These are phyloP conservation scores for Acronicta psi DNA, from an alignment of 2,888 invertebrate genomes.

Conservation along the genomic window DNA sequence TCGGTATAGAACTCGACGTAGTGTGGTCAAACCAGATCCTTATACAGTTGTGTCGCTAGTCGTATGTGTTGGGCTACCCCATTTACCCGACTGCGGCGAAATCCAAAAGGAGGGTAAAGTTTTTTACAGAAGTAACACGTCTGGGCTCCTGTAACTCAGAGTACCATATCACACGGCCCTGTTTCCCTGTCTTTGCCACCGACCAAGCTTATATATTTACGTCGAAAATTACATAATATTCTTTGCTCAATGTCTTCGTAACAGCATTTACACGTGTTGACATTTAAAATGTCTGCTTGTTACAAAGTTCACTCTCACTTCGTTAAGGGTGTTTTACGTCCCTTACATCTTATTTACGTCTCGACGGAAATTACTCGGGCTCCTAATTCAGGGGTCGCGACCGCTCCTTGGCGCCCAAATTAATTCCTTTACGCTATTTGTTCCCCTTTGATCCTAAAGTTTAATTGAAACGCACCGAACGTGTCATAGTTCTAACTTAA, in stretches of 20 bases:
- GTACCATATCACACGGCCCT: no score
- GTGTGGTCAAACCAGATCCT: no score
- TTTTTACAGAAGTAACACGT: no score
- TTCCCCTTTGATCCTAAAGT: slow-evolving; percentile 56
- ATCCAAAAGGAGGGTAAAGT: no score
- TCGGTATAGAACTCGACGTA: no score
- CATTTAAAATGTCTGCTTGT: slow-evolving; percentile 30
- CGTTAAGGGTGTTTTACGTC: slow-evolving; percentile 35
- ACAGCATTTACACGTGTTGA: slow-evolving; percentile 26
- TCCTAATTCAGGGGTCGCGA: slow-evolving; percentile 51
- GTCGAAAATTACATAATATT: neutral
- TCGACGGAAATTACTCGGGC: slow-evolving; percentile 48
- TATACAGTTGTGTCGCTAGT: no score
- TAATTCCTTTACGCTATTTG: slow-evolving; percentile 50
- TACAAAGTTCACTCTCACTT: slow-evolving; percentile 41
- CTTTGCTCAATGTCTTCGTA: neutral
- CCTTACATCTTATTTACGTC: slow-evolving; percentile 42
- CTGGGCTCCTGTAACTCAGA: no score
- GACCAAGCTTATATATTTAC: no score
- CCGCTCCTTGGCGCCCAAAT: slow-evolving; percentile 47
- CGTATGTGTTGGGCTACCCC: no score
- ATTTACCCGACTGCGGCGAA: no score
- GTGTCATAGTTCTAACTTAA: slow-evolving; percentile 1
- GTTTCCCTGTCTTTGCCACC: no score
- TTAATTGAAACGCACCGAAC: slow-evolving; percentile 48